Evolutionary conservation across 2,797 vertebrate species (phyloP).

Genomic region (Enteromius anoplus): DNA sequence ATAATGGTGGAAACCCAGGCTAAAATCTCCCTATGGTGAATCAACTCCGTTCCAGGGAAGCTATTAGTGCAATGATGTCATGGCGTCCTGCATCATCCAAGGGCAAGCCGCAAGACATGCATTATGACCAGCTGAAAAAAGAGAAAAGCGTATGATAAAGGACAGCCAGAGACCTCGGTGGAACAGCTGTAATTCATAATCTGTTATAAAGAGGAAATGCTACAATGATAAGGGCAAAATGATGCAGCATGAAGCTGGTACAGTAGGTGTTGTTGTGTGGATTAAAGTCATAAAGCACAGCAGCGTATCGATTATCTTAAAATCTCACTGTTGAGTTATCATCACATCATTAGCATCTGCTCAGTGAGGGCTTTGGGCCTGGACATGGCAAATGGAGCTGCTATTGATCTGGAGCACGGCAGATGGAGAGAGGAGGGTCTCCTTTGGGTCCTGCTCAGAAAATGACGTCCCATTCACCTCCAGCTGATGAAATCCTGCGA

Average conservation of each 20-base stretch:
- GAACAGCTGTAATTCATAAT: constrained; percentile 1
- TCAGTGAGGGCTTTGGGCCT: constrained; percentile 70
- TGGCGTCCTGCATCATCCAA: constrained; percentile 71
- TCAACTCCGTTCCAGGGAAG: constrained; percentile 66
- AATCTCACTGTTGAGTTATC: constrained; percentile 79
- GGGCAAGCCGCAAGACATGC: constrained; percentile 31
- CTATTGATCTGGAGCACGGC: constrained; percentile 78
- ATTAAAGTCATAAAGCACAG: constrained; percentile 68
- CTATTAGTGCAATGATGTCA: constrained; percentile 81
- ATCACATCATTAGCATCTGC: constrained; percentile 81
- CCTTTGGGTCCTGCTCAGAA: constrained; percentile 51
- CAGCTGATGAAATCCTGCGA: constrained; percentile 50
- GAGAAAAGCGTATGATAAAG: background rate
- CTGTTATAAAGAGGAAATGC: constrained; percentile 32
- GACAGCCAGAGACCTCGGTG: background rate
- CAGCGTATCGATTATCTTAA: constrained; percentile 77
- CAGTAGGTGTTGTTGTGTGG: constrained; percentile 15
- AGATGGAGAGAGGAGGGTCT: constrained; percentile 61
- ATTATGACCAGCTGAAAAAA: constrained; percentile 5
- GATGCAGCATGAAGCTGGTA: constrained; percentile 27
- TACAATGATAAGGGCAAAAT: constrained; percentile 18
- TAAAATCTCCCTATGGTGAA: constrained; percentile 83
- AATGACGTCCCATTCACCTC: constrained; percentile 53
- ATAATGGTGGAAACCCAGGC: constrained; percentile 77
- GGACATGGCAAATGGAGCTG: constrained; percentile 80